Percentiles rank a stretch among this genome's conserved stretches.
These are phyloP conservation scores for Poicephalus meyeri DNA, from an alignment of 2,113 vertebrate species.

Conservation along the genomic window DNA sequence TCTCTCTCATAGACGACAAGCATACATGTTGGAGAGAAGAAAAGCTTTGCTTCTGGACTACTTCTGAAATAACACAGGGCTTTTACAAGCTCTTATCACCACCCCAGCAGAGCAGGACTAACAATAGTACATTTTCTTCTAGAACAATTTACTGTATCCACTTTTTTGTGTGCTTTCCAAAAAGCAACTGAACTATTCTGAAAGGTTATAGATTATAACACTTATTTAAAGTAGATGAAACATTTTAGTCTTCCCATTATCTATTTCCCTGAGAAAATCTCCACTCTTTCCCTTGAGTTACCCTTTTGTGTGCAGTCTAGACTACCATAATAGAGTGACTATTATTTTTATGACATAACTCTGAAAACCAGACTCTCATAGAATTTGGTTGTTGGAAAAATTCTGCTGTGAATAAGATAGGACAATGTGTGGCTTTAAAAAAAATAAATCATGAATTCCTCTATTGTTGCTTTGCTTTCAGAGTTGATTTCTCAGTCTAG, in stretches of 20 bases:
- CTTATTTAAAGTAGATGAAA: neutral
- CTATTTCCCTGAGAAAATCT: neutral
- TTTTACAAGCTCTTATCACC: neutral
- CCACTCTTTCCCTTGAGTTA: neutral
- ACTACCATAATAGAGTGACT: conserved; percentile 19
- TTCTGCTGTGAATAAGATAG: conserved; percentile 15
- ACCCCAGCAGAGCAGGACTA: neutral
- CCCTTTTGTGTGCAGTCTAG: neutral
- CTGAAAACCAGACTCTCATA: neutral
- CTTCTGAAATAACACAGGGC: neutral
- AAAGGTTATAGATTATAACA: neutral
- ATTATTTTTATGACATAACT: conserved; percentile 38
- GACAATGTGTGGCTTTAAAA: conserved; percentile 34
- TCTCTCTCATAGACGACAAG: neutral
- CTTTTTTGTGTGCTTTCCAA: neutral
- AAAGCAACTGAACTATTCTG: neutral
- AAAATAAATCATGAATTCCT: neutral
- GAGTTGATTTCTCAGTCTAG: conserved; percentile 1
- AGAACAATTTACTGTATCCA: neutral
- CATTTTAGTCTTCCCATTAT: neutral
- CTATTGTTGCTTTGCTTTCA: conserved; percentile 37
- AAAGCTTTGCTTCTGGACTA: neutral
- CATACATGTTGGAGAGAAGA: neutral
- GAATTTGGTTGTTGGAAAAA: conserved; percentile 31
- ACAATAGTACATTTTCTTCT: conserved; percentile 25